Base-by-base conservation (phyloP, 2,797 vertebrate genomes). In the Kryptolebias ocellatus region DNA sequence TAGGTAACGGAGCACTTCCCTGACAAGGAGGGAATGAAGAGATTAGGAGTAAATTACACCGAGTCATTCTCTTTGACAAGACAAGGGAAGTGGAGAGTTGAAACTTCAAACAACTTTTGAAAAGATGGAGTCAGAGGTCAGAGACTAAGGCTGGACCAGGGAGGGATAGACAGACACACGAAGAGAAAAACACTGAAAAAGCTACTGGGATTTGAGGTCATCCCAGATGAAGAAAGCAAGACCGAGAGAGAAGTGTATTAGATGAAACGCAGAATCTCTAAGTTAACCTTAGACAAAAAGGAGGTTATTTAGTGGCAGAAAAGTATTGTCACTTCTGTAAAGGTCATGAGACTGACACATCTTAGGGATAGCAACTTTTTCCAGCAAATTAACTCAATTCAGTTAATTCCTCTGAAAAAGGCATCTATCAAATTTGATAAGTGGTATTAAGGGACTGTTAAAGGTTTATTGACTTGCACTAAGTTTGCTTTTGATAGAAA, bases 11-110 rank as follows among this genome's bases (percentile, higher is more conserved):
- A 80, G 72, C 76, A 81, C 77, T 70, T 79, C 76, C 69, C 57
- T 20, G 12, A 63, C 83, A 69, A 87, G 73, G 64, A 83, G 52
- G 44, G 87, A 86, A 92, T 89, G 86, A 91, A 90, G 79, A 90
- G 90, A 92, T 92, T 90, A 91, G 78, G 83, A 81, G 86, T 64
- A 92, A 92, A 91, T 91, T 89, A 91, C 84, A 90, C 78, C 9
- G 16, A 83, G 73, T 66, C 62, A 74, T 73, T 86, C 77, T 81
- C 75, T 76, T 74, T 74, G 83, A 84, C 87, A 83, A 87, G 90
- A 86, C 71, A 62, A 69, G 73, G 66, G 72, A 80, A 86, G 85
- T 77, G 64, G 63, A 70, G 69, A 84, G 76, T 69, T 20, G n/a
- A 71, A 86, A 86, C 87, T 90, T 91, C 88, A 90, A 91, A 91